Evolutionary conservation across 2,113 vertebrate species (phyloP).

Genomic region (Syngnathus floridae): DNA sequence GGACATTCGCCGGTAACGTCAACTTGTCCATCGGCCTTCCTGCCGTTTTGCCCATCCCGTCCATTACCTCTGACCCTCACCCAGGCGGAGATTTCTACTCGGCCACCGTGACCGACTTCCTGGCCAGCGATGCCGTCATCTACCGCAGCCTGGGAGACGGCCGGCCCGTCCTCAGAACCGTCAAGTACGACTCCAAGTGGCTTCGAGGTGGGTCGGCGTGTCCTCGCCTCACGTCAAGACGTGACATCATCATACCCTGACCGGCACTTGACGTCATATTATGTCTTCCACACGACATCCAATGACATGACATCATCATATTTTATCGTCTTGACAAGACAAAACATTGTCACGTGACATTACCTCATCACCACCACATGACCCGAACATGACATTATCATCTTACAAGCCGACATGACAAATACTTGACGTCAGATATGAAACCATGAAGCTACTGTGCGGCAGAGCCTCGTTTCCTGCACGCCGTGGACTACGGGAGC

Average conservation of each 20-base stretch:
- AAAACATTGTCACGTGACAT: too few relatives aligned
- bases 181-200: conserved; percentile 92
- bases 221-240: background rate
- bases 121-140: conserved; percentile 83
- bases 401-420: too few relatives aligned
- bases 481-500: conserved; percentile 80
- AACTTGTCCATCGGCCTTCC: background rate
- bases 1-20: conserved; percentile 78
- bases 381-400: too few relatives aligned
- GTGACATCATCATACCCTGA: background rate
- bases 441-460: background rate
- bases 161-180: conserved; percentile 74
- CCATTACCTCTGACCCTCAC: background rate
- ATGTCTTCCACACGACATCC: too few relatives aligned
- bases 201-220: conserved; percentile 71
- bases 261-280: too few relatives aligned
- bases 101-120: conserved; percentile 83
- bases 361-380: too few relatives aligned
- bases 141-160: conserved; percentile 81
- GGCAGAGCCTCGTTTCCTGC: conserved; percentile 85
- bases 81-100: conserved; percentile 84
- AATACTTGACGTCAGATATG: too few relatives aligned
- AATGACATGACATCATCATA: background rate
- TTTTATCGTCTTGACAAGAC: too few relatives aligned
- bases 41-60: background rate